These are phyloP conservation scores for Hymenopus coronatus DNA, from an alignment of 2,888 invertebrate genomes.

Conservation along the genomic window DNA sequence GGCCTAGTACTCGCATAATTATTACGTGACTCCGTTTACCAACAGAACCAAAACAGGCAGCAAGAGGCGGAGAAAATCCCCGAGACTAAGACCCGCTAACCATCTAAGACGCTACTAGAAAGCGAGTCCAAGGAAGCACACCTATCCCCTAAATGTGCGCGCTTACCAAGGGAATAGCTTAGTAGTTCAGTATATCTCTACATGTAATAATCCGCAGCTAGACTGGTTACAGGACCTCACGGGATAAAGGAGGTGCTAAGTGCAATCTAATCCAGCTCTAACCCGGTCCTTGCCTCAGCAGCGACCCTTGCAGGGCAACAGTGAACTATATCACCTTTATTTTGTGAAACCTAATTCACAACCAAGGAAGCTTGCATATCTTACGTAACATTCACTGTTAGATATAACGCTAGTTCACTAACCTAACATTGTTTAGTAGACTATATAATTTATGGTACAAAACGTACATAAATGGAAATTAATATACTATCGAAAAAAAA, in stretches of 20 bases:
- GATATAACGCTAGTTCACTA: too few relatives aligned
- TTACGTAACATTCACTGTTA: too few relatives aligned
- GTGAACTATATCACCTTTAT: neutral
- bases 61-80: neutral
- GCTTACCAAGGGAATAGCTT: slow-evolving; percentile 26
- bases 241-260: slow-evolving; percentile 17
- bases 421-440: too few relatives aligned
- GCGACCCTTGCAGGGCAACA: neutral
- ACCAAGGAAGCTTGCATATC: too few relatives aligned
- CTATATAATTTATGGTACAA: too few relatives aligned
- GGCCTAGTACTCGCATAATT: slow-evolving; percentile 5
- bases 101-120: neutral
- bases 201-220: slow-evolving; percentile 9
- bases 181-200: slow-evolving; percentile 5
- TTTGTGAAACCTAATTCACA: neutral
- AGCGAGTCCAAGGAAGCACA: neutral
- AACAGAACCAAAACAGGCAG: neutral
- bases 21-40: slow-evolving; percentile 9
- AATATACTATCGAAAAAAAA: too few relatives aligned
- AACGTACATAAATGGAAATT: too few relatives aligned
- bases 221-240: slow-evolving; percentile 6
- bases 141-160: neutral
- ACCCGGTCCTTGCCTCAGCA: neutral
- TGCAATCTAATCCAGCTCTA: slow-evolving; percentile 2
- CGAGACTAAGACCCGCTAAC: neutral